Evolutionary conservation across 2,797 vertebrate genomes (phyloP), one percentile per base, ranked within the genome.

Genomic region (Pangasius krempfi): DNA sequence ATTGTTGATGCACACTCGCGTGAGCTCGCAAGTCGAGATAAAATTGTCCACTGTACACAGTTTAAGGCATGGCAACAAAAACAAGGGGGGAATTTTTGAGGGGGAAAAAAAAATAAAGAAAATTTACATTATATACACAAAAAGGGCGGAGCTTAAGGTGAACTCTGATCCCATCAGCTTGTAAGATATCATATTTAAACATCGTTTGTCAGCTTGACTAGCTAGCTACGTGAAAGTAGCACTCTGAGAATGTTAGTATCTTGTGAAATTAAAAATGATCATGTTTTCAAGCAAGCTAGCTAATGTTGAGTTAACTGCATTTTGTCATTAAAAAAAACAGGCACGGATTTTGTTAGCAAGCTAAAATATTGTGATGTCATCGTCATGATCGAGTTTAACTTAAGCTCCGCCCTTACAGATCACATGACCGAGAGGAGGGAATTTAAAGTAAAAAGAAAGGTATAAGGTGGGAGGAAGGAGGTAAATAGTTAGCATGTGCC

Each of bases 81-180:
- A 82, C 5, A 22, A 68, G 27, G 27, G 27, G 40, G 2, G 4
- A 10, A 8, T n/a, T n/a, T n/a, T 18, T 66, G 3, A 33, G 62
- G 40, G 33, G 62, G n/a, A n/a, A n/a, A 33, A 33, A 47, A 84
- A 84, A 52, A 50, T 12, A 44, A 64, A 44, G 8, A 60, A 83
- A 52, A 84, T 44, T 18, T 68, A 84, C 44, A 68, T 84, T 84
- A 82, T 84, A 84, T 68, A 84, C 44, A 84, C 27, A 84, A 30
- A 16, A 20, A 3, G 58, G 16, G 62, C n/a, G 25, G 80, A 47
- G 80, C 80, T 60, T 58, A 8, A 82, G 12, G 25, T 56, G 6
- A 79, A 79, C 0, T 44, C 44, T 44, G 44, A 79, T 56, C 27
- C 13, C 0, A 75, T 79, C n/a, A 10, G 25, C 73, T 50, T 12